Percentiles rank a stretch among this genome's conserved stretches.
Evolutionary conservation across 2,113 vertebrate genomes (phyloP).

Genomic region (Nycticebus coucang): DNA sequence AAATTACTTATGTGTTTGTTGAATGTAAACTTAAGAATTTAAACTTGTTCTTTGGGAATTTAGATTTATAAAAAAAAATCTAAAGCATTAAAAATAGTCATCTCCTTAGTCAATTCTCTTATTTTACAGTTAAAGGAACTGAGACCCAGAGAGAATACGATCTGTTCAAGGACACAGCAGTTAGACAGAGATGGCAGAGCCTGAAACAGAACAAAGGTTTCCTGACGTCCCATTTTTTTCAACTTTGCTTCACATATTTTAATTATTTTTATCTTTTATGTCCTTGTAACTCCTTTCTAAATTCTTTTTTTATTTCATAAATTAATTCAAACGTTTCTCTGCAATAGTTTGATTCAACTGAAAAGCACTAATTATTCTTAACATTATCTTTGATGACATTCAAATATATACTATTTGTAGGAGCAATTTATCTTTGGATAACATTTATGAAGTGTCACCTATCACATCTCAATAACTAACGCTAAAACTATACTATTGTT

Average conservation of each 20-base stretch:
- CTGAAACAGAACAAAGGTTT: not conserved
- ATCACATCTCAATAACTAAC: conserved; percentile 14
- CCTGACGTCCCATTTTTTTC: conserved; percentile 22
- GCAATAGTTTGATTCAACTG: conserved; percentile 33
- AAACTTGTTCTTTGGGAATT: conserved; percentile 14
- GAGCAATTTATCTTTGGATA: conserved; percentile 18
- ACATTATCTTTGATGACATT: conserved; percentile 2
- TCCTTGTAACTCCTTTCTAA: conserved; percentile 29
- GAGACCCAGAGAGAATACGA: not conserved
- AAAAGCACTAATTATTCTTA: conserved; percentile 4
- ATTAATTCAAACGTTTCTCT: not conserved
- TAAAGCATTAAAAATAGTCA: not conserved
- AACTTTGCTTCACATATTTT: conserved; percentile 25
- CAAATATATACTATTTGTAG: conserved; percentile 26
- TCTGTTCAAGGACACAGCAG: not conserved
- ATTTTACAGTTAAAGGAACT: conserved; percentile 31
- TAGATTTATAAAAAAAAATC: conserved; percentile 9
- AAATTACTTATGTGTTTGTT: not conserved
- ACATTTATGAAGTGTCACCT: not conserved
- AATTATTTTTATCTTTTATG: conserved; percentile 14
- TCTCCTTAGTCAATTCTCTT: not conserved
- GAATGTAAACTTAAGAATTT: not conserved
- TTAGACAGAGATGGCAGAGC: not conserved
- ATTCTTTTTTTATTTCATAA: not conserved
- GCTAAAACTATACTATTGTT: not conserved